Evolutionary conservation across 2,888 invertebrate species (phyloP), one percentile per base, ranked within the genome.

Genomic region (Mayetiola destructor): DNA sequence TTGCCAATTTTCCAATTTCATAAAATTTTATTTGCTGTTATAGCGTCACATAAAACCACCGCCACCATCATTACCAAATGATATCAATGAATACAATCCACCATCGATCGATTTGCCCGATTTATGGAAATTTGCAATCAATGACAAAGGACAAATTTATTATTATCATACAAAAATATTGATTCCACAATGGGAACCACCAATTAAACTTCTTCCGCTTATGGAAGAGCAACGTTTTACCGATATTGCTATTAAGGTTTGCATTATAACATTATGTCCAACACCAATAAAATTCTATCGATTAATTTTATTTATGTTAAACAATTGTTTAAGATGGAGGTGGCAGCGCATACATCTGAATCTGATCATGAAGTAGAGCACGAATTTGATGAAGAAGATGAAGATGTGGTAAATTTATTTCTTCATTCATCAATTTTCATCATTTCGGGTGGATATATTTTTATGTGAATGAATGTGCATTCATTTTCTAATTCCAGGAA

Each of bases 101-200:
- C 72, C 79, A 0, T 75, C 77, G 0, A 75, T 77, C 30, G 79
- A 84, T 62, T 72, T 94, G 59, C 91, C 92, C 0, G 84, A 85
- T 0, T 80, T 85, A 66, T 97, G 96, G 96, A 87, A 88, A 65
- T 84, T 82, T 64, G 86, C 89, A 0, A 77, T 79, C 60, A 93
- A 94, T 68, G 73, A 78, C 2, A 83, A 85, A 57, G 94, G 94
- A 0, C 80, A 91, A 61, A 79, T 84, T 0, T 96, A 94, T 72
- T 97, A 92, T 74, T 97, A 94, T 73, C 92, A 96, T 69, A 76
- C 84, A 1, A 85, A 83, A 69, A 76, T 83, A 55, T 75, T 88
- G 8, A 77, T 82, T 63, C 79, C 88, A 21, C 88, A 88, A 67
- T 91, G 91, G 91, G 73, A 80, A 62, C 86, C 87, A 30, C 85